These are phyloP conservation scores for Nasonia vitripennis DNA, from an alignment of 1,140 invertebrate species.

Conservation along the genomic window DNA sequence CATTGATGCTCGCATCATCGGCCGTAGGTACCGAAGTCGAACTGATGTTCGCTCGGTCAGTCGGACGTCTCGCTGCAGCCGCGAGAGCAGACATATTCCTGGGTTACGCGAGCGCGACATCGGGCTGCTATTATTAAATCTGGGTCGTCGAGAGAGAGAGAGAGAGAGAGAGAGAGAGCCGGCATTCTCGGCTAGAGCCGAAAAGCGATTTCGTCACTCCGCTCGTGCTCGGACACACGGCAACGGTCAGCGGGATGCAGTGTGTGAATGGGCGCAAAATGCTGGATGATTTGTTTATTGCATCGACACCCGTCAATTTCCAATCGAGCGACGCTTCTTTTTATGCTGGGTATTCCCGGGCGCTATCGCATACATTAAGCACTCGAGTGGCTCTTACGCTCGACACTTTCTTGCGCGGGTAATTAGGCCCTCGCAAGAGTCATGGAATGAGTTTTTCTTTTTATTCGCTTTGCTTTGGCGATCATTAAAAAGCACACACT, in stretches of 20 bases:
- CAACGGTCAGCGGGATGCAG: neutral
- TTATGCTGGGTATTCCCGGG: no score
- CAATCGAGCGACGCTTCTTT: neutral
- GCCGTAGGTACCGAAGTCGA: neutral
- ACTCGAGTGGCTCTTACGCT: neutral
- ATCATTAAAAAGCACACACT: no score
- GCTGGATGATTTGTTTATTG: no score
- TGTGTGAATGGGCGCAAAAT: no score
- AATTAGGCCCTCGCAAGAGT: neutral
- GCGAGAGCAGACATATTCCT: constrained; percentile 43
- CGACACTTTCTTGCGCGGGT: neutral
- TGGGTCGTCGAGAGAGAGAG: constrained; percentile 47
- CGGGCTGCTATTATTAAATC: constrained; percentile 66
- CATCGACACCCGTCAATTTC: neutral
- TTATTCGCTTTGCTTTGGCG: neutral
- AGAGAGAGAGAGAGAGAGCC: constrained; percentile 40
- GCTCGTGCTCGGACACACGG: no score
- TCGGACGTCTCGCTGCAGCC: neutral
- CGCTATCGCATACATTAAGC: no score
- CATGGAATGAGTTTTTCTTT: neutral
- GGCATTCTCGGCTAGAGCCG: constrained; percentile 32
- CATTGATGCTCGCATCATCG: neutral
- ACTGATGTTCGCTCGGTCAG: neutral
- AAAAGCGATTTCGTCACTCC: constrained; percentile 26
- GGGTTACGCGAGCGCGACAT: constrained; percentile 61